Percentiles rank a stretch among this genome's conserved stretches.
Conservation (phyloP, 64 coral and sea anemone species). For the Acropora tenuis region DNA sequence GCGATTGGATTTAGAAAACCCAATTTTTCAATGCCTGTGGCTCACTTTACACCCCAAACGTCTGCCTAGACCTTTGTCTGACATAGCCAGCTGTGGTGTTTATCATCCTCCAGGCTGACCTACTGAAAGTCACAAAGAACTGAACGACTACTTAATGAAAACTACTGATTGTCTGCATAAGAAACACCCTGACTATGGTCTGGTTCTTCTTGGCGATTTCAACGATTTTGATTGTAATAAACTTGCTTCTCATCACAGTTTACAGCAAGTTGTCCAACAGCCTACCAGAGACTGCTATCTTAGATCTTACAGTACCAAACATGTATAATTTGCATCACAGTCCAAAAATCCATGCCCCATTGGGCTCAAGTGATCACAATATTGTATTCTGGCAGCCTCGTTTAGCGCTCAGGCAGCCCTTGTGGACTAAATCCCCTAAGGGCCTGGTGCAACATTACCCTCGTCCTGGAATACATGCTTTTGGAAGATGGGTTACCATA, state of each 20-base stretch:
- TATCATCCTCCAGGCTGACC: slow-evolving; percentile 23
- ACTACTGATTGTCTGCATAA: slow-evolving; percentile 28
- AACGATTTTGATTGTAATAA: slow-evolving; percentile 49
- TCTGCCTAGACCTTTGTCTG: too few relatives aligned
- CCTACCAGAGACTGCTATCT: slow-evolving; percentile 60
- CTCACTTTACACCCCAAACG: too few relatives aligned
- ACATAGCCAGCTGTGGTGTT: not conserved
- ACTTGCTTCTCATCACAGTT: slow-evolving; percentile 46
- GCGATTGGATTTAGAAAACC: too few relatives aligned
- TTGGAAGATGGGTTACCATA: not conserved
- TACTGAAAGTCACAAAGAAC: slow-evolving; percentile 6
- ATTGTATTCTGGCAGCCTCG: slow-evolving; percentile 41
- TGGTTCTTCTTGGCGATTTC: slow-evolving; percentile 55
- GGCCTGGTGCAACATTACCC: not conserved
- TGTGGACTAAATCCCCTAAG: slow-evolving; percentile 27
- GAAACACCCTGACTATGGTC: slow-evolving; percentile 24
- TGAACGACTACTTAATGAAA: slow-evolving; percentile 52
- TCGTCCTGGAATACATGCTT: too few relatives aligned
- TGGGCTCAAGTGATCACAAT: slow-evolving; percentile 60
- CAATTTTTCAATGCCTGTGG: too few relatives aligned
- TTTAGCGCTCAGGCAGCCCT: slow-evolving; percentile 5
- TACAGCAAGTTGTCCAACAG: slow-evolving; percentile 76
- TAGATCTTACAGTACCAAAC: slow-evolving; percentile 76
- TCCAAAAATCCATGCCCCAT: slow-evolving; percentile 2
- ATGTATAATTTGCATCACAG: slow-evolving; percentile 36